Conservation (phyloP, 2,113 vertebrate genomes). For the Diadophis punctatus region DNA sequence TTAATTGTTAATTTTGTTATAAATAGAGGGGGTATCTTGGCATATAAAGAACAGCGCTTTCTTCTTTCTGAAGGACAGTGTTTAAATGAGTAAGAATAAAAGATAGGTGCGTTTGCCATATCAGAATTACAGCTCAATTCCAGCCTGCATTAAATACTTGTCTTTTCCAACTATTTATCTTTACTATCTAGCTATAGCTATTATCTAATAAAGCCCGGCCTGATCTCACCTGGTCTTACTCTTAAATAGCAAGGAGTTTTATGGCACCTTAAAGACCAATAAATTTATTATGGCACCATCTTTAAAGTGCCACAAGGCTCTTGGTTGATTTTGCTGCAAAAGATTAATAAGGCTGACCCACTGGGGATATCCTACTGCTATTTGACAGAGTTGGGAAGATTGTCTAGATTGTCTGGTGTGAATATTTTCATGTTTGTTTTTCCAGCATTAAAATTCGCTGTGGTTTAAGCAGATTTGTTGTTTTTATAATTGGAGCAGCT, state of each 20-base stretch:
- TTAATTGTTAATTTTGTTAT: constrained; percentile 75
- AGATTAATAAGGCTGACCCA: not conserved
- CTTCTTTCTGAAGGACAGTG: constrained; percentile 56
- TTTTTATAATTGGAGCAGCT: not conserved
- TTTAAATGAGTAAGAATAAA: constrained; percentile 58
- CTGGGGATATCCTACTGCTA: not conserved
- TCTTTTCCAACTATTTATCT: not conserved
- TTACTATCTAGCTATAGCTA: not conserved
- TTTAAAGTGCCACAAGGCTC: not conserved
- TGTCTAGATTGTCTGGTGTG: not conserved
- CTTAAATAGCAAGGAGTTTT: not conserved
- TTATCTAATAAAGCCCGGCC: not conserved
- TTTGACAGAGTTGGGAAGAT: not conserved
- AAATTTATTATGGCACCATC: not conserved
- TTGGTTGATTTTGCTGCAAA: not conserved
- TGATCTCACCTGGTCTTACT: not conserved
- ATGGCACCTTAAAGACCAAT: not conserved
- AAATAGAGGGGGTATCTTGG: constrained; percentile 75
- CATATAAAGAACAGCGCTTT: constrained; percentile 51
- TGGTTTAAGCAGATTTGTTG: not conserved
- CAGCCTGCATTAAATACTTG: constrained; percentile 5
- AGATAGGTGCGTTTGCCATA: constrained; percentile 34
- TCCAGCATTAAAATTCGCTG: not conserved
- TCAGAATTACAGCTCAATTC: constrained; percentile 38
- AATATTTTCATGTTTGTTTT: not conserved